These are phyloP conservation scores for Patella pellucida DNA, from an alignment of 2,888 invertebrate species.

Conservation along the genomic window DNA sequence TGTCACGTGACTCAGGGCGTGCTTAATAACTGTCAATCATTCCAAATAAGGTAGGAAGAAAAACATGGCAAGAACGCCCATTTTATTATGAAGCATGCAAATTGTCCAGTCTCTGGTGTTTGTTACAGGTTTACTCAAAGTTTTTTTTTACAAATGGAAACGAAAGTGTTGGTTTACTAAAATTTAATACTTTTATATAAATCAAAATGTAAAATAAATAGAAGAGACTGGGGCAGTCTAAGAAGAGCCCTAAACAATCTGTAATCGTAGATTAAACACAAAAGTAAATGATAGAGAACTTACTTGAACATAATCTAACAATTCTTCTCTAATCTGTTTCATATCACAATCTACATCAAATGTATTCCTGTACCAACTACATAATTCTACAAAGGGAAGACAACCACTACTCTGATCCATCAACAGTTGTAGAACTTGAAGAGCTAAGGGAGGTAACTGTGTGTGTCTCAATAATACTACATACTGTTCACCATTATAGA, in stretches of 20 bases:
- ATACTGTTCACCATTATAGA: conserved; percentile 66
- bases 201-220: no score
- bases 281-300: conserved; percentile 5
- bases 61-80: no score
- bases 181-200: no score
- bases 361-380: conserved; percentile 56
- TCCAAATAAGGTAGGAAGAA: no score
- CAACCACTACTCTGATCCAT: conserved; percentile 75
- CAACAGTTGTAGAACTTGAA: conserved; percentile 76
- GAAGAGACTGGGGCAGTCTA: no score
- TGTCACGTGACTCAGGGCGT: no score
- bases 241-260: not conserved
- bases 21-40: no score
- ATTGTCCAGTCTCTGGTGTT: no score
- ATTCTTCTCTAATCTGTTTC: conserved; percentile 52
- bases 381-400: conserved; percentile 60
- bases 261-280: not conserved
- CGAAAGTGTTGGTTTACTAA: no score
- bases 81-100: no score
- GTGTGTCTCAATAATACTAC: conserved; percentile 74
- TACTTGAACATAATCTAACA: conserved; percentile 62
- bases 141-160: no score
- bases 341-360: conserved; percentile 55
- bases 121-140: no score
- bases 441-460: conserved; percentile 73